A percentile compares a stretch with the other conserved stretches of the same genome.
Evolutionary conservation across 2,888 invertebrate genomes (phyloP).

Genomic region (Odontocerum albicorne): DNA sequence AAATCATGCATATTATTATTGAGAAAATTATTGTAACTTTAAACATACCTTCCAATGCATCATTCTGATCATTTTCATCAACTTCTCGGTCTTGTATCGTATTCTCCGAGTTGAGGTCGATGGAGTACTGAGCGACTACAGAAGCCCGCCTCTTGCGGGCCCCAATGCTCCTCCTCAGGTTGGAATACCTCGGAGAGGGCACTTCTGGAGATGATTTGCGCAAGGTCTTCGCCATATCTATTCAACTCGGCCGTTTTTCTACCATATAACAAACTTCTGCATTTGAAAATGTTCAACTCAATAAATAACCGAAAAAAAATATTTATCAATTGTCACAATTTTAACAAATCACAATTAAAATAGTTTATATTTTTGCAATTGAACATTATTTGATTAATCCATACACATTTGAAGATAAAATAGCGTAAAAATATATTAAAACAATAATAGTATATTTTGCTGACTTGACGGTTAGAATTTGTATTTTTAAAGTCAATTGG

Average conservation of each 20-base stretch:
- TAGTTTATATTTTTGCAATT: too few species aligned
- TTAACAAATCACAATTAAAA: too few species aligned
- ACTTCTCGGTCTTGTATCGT: constrained; percentile 14
- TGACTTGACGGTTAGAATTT: too few species aligned
- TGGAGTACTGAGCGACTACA: constrained; percentile 74
- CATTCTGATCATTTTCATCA: constrained; percentile 30
- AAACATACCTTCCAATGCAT: constrained; percentile 27
- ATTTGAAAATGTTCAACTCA: too few species aligned
- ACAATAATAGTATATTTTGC: too few species aligned
- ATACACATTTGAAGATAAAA: too few species aligned
- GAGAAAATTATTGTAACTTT: background rate
- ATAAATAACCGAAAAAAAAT: background rate
- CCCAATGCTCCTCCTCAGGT: constrained; percentile 52
- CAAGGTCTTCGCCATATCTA: background rate
- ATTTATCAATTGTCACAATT: background rate
- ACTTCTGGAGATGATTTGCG: constrained; percentile 4
- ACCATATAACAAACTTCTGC: too few species aligned
- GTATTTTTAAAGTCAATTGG: too few species aligned
- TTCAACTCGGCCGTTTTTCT: too few species aligned
- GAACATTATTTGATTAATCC: too few species aligned
- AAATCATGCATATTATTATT: too few species aligned
- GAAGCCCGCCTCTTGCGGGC: constrained; percentile 83
- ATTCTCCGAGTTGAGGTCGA: constrained; percentile 25
- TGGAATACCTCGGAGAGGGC: constrained; percentile 15
- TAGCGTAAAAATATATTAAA: too few species aligned